Base-by-base conservation (phyloP, 2,888 invertebrate species). In the Fragum whitleyi region DNA sequence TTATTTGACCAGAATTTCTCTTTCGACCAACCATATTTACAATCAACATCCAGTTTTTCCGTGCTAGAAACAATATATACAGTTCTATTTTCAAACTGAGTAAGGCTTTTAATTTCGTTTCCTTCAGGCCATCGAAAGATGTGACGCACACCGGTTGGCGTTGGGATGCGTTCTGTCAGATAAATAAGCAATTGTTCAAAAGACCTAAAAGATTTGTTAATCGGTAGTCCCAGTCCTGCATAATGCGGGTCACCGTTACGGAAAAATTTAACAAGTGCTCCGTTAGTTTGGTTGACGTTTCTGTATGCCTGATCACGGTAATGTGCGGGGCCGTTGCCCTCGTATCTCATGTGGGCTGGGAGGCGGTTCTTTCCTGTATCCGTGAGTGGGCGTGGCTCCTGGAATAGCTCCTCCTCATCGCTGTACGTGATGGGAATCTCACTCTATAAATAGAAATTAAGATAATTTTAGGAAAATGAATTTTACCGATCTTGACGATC, bases 231-330 rank as follows among this genome's bases (percentile, higher is more conserved):
- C 51, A 97, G 96, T 0, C 98, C 98, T 21, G 97, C 97, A 92
- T 97, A 97, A 93, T 97, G 97, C 0, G 97, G 97, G 93, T 98
- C 98, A 2, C 98, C 98, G 95, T 98, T 98, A 93, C 97, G 96
- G 95, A 97, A 98, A 94, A 98, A 98, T 0, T 97, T 96, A 77
- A 98, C 97, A 26, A 82, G 74, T 1, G 75, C 77, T 16, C 86
- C 83, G 28, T 74, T 77, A 1, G 74, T 59, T 67, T 67, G 29
- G 7, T 72, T 74, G 36, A 72, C 39, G 47, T 81, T 82, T 53
- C 72, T 73, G 68, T 80, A 76, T 2, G 79, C 79, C n/a, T 81
- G 76, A 69, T 81, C 76, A 11, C 78, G 67, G 53, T 69, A 79
- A 59, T 80, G 71, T 19, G 62, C 28, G 7, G 80, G 67, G 14